Evolutionary conservation across 1,140 invertebrate genomes (phyloP).

Genomic region (Lethrus apterus): DNA sequence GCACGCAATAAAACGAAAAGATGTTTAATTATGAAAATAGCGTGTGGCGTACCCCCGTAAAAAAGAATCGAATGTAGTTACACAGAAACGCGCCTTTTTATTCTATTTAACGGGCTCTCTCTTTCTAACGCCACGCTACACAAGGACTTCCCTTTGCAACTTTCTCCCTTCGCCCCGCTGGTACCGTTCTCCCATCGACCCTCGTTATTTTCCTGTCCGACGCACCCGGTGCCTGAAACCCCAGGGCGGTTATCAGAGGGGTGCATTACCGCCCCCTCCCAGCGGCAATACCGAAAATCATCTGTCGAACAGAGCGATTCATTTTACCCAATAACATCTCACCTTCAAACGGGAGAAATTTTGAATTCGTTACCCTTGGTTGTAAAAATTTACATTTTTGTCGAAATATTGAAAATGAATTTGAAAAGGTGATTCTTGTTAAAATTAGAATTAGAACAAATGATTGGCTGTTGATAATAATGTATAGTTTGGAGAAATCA

Average conservation of each 20-base stretch:
- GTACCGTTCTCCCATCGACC: conserved; percentile 15
- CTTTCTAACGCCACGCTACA: conserved; percentile 9
- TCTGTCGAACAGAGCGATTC: conserved; percentile 20
- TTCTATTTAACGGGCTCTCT: conserved; percentile 5
- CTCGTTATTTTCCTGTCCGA: conserved; percentile 35
- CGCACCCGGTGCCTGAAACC: conserved; percentile 31
- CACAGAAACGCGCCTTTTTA: conserved; percentile 4
- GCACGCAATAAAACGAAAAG: too few relatives aligned
- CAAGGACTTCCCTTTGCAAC: not conserved
- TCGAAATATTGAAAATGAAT: too few relatives aligned
- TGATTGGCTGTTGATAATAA: too few relatives aligned
- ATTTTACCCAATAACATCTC: conserved; percentile 17
- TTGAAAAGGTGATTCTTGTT: too few relatives aligned
- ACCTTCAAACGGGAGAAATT: too few relatives aligned
- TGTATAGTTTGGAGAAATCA: too few relatives aligned
- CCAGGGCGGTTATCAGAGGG: conserved; percentile 20
- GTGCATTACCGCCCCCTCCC: conserved; percentile 12
- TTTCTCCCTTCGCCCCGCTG: conserved; percentile 20
- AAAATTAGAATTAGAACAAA: conserved; percentile 2
- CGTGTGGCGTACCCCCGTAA: too few relatives aligned
- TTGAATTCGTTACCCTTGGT: too few relatives aligned
- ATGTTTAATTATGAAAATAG: too few relatives aligned
- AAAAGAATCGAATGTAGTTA: conserved; percentile 10
- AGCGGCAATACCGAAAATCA: conserved; percentile 19
- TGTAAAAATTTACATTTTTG: too few relatives aligned